A percentile compares a stretch with the other conserved stretches of the same genome.
phyloP scores from a whole-genome alignment of 37 sponge, comb jelly and placozoan species.

The Ianthella basta region DNA sequence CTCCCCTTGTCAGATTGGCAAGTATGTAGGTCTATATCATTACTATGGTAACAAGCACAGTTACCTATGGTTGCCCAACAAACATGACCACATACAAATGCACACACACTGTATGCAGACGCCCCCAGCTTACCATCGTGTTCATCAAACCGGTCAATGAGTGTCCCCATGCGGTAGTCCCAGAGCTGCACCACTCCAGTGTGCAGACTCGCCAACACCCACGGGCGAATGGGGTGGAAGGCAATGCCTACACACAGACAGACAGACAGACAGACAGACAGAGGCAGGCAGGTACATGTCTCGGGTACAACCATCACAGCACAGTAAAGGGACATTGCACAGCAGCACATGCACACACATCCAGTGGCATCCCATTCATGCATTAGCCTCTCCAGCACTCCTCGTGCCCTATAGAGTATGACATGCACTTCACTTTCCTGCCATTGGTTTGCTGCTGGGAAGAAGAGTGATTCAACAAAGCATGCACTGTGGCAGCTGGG shows the following conservation, averaged over 20 bases:
- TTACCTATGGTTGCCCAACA: too few species aligned
- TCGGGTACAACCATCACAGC: not conserved
- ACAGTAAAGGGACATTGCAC: not conserved
- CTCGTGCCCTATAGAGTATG: too few species aligned
- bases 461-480: too few species aligned
- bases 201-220: conserved; percentile 97
- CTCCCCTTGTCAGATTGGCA: too few species aligned
- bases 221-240: conserved; percentile 94
- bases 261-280: not conserved
- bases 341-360: not conserved
- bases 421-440: too few species aligned
- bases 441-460: too few species aligned
- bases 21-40: too few species aligned
- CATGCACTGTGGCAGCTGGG: too few species aligned
- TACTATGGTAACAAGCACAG: too few species aligned
- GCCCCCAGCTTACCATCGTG: conserved; percentile 84
- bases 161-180: conserved; percentile 98
- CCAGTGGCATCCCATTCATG: too few species aligned
- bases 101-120: not conserved
- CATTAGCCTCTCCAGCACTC: too few species aligned
- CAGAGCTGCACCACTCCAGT: conserved; percentile 98
- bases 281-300: not conserved
- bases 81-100: not conserved
- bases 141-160: conserved; percentile 96
- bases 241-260: conserved; percentile 68